These are phyloP conservation scores for Quadroppia sp. DNA, from an alignment of 2,888 invertebrate genomes.

Conservation along the genomic window DNA sequence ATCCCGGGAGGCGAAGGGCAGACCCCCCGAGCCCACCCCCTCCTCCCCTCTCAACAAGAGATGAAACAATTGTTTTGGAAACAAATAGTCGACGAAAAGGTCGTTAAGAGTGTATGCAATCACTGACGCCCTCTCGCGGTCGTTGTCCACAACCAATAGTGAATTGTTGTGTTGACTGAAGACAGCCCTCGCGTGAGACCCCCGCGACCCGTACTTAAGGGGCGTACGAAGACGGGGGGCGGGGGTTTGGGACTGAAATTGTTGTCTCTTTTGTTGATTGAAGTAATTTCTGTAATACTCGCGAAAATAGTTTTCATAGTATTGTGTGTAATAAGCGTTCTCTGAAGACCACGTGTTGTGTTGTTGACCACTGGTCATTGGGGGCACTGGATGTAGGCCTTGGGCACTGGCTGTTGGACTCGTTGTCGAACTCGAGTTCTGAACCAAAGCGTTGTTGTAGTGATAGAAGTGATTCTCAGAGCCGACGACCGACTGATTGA, in stretches of 20 bases:
- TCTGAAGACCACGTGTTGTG: too few species aligned
- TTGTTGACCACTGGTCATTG: too few species aligned
- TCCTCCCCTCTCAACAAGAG: not conserved
- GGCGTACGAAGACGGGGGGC: not conserved
- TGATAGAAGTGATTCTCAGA: too few species aligned
- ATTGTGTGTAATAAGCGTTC: slow-evolving; percentile 19
- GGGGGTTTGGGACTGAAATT: not conserved
- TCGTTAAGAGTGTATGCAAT: not conserved
- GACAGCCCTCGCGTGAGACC: not conserved
- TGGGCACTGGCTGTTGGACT: too few species aligned
- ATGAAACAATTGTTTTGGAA: slow-evolving; percentile 30
- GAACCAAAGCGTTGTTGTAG: too few species aligned
- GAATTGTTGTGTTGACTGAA: slow-evolving; percentile 26
- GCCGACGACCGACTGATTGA: too few species aligned
- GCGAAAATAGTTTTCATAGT: too few species aligned
- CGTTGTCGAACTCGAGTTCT: too few species aligned
- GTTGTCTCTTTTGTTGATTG: slow-evolving; percentile 13
- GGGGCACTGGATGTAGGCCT: too few species aligned
- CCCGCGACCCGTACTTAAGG: not conserved
- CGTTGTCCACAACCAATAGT: not conserved
- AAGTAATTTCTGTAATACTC: slow-evolving; percentile 20
- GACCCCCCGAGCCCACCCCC: too few species aligned
- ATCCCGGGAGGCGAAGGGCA: slow-evolving; percentile 23
- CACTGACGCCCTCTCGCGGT: not conserved
- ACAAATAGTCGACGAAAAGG: slow-evolving; percentile 25